These are phyloP conservation scores for Indicator indicator DNA, from an alignment of 2,113 vertebrate genomes.

Conservation along the genomic window DNA sequence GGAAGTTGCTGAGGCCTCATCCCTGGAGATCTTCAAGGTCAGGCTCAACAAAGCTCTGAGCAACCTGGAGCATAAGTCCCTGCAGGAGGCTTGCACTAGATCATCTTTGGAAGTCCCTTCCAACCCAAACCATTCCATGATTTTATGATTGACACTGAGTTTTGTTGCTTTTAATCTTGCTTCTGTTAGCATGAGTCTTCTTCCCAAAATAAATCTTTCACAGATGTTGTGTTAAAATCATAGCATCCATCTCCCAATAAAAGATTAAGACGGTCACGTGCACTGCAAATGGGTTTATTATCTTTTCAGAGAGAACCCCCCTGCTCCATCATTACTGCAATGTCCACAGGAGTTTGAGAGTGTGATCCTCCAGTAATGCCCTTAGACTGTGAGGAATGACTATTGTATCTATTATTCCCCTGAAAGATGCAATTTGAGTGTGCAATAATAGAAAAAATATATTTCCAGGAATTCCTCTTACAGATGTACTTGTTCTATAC, in stretches of 20 bases:
- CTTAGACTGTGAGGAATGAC: not conserved
- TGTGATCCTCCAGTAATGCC: not conserved
- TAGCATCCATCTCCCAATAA: not conserved
- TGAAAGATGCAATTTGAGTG: not conserved
- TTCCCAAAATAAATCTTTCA: not conserved
- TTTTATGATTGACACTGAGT: not conserved
- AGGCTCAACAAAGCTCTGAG: too few relatives aligned
- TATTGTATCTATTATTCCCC: not conserved
- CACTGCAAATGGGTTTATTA: not conserved
- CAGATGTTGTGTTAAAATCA: not conserved
- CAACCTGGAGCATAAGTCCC: too few relatives aligned
- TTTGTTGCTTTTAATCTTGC: not conserved
- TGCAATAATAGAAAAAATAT: not conserved
- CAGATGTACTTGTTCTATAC: not conserved
- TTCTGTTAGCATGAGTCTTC: not conserved
- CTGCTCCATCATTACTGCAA: not conserved
- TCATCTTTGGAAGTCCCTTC: too few relatives aligned
- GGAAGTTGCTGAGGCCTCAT: too few relatives aligned
- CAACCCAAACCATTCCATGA: too few relatives aligned
- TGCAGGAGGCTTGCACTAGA: too few relatives aligned
- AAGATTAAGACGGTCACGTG: not conserved
- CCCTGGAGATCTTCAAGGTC: too few relatives aligned
- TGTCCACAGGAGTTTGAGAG: not conserved
- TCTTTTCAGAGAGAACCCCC: not conserved
- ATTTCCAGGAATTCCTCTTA: not conserved